Evolutionary conservation across 2,888 invertebrate species (phyloP), one percentile per base, ranked within the genome.

Genomic region (Microplitis manilae): DNA sequence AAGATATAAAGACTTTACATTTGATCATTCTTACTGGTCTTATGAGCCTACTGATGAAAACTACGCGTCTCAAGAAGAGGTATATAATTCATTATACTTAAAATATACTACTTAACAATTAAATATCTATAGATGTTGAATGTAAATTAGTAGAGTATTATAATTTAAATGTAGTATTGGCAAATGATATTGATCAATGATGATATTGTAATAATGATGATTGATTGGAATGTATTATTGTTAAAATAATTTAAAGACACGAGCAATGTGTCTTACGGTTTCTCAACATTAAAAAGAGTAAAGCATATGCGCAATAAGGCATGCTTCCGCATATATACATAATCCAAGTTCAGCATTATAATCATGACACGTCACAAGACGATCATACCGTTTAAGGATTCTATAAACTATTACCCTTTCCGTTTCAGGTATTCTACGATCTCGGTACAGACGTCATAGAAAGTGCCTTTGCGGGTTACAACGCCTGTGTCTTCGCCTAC

Each of bases 1-100:
- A 86, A 93, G 94, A 87, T 94, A 92, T 90, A 96, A 96, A 90
- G 96, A 96, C 90, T 97, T 96, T 89, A 96, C 96, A 77, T 96
- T 96, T 90, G 96, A 96, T 91, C 94, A 95, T 90, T 96, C 96
- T 0, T 96, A 96, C 88, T 96, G 96, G 96, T 96, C 96, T 73
- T 95, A 92, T 89, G 94, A 95, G 87, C 89, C 92, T 64, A 91
- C 90, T 17, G 95, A 95, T 86, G 90, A 90, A 13, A 93, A 95
- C 88, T 96, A 94, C 90, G 94, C 95, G 60, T 93, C 95, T 8
- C 96, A 97, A 90, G 96, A 96, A 87, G 94, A 94, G 92, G 77
- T 77, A 71, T n/a, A 39, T 70, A 38, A 15, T 65, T 30, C 13
- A 65, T 50, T 4, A 50, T 50, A 50, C 50, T 50, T 50, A 50